These are phyloP conservation scores for Cyclophora albipunctata DNA, from an alignment of 2,888 invertebrate species.

Conservation along the genomic window DNA sequence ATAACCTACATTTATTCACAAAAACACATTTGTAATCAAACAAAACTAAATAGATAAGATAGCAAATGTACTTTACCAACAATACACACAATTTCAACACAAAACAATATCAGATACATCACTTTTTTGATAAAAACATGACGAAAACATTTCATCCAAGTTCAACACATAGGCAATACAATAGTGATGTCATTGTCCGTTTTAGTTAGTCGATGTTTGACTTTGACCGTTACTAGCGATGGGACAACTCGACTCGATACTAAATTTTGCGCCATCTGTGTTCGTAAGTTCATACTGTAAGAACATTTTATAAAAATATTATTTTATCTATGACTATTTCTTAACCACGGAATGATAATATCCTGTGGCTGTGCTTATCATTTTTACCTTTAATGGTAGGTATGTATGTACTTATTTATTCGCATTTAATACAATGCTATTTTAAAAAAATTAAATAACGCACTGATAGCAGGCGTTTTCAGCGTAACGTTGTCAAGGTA, in stretches of 20 bases:
- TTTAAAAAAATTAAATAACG: too few relatives aligned
- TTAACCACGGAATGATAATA: too few relatives aligned
- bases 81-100: conserved; percentile 53
- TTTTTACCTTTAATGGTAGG: too few relatives aligned
- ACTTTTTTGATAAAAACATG: conserved; percentile 74
- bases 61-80: conserved; percentile 59
- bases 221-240: conserved; percentile 23
- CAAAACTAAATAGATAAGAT: conserved; percentile 52
- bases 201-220: conserved; percentile 17
- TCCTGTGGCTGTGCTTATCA: too few relatives aligned
- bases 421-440: too few relatives aligned
- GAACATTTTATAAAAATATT: too few relatives aligned
- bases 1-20: conserved; percentile 54
- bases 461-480: too few relatives aligned
- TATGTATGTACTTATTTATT: too few relatives aligned
- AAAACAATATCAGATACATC: conserved; percentile 61
- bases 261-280: conserved; percentile 15
- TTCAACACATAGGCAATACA: conserved; percentile 40
- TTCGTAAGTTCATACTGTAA: too few relatives aligned
- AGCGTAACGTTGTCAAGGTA: too few relatives aligned
- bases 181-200: conserved; percentile 38
- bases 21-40: conserved; percentile 37
- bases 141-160: conserved; percentile 62
- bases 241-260: conserved; percentile 7
- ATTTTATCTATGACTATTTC: too few relatives aligned